Conservation (phyloP, 2,797 vertebrate genomes). For the Peromyscus aztecus region DNA sequence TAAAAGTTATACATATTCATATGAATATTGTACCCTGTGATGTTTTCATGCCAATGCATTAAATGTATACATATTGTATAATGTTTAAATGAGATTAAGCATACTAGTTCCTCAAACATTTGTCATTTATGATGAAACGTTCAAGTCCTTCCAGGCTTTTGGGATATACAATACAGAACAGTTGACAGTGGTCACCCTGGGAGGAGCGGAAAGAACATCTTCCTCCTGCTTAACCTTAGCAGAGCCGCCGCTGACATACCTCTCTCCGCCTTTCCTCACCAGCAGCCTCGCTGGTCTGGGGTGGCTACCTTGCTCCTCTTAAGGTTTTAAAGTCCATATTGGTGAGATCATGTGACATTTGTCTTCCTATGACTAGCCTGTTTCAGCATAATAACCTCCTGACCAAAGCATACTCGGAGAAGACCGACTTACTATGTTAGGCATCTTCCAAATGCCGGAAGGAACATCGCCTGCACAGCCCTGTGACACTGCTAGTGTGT, state of each 20-base stretch:
- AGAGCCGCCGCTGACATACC: neutral
- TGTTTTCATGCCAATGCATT: neutral
- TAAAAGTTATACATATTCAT: neutral
- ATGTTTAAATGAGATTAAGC: neutral
- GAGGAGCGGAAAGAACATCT: too few species aligned
- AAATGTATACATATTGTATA: neutral
- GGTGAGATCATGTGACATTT: neutral
- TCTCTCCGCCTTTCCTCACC: neutral
- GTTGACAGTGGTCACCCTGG: neutral
- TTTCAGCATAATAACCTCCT: neutral
- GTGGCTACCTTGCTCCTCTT: too few species aligned
- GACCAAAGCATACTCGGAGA: neutral
- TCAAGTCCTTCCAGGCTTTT: neutral
- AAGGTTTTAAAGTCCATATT: neutral
- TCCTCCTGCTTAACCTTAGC: neutral
- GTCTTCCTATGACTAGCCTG: neutral
- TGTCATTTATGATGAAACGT: neutral
- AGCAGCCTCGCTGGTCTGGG: neutral
- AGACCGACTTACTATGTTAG: neutral
- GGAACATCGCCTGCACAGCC: neutral
- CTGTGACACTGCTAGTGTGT: neutral
- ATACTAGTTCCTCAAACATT: neutral
- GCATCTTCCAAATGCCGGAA: constrained; percentile 6
- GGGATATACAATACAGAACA: neutral
- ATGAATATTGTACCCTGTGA: neutral